Evolutionary conservation across 2,113 vertebrate genomes (phyloP).

Genomic region (Garra rufa): DNA sequence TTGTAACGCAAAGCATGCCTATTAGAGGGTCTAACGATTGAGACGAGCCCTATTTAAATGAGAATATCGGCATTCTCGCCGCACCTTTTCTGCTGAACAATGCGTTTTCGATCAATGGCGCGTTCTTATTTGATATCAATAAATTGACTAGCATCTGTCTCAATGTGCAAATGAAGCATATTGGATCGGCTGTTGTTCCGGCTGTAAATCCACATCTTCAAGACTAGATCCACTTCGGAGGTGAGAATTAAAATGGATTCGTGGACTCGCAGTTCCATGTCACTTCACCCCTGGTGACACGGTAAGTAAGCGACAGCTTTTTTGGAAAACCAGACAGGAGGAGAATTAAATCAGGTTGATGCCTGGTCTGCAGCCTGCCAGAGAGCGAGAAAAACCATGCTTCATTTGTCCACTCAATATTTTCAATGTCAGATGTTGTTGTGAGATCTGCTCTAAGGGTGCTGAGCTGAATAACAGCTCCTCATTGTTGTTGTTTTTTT

Average conservation of each 20-base stretch:
- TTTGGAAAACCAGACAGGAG: slow-evolving; percentile 12
- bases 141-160: slow-evolving; percentile 56
- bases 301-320: neutral
- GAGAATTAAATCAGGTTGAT: slow-evolving; percentile 15
- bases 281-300: slow-evolving; percentile 14
- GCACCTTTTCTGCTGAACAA: slow-evolving; percentile 61
- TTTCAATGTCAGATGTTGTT: slow-evolving; percentile 34
- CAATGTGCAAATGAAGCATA: slow-evolving; percentile 59
- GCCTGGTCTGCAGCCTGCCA: neutral
- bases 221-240: slow-evolving; percentile 46
- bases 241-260: slow-evolving; percentile 59
- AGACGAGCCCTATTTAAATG: slow-evolving; percentile 70
- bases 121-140: slow-evolving; percentile 55
- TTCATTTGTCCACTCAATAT: slow-evolving; percentile 18
- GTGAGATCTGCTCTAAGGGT: neutral
- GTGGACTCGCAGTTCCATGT: slow-evolving; percentile 22
- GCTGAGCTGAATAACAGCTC: neutral
- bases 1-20: slow-evolving; percentile 68
- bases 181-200: slow-evolving; percentile 41
- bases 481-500: neutral
- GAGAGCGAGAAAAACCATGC: neutral
- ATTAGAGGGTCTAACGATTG: slow-evolving; percentile 74
- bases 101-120: slow-evolving; percentile 62
- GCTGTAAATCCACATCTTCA: slow-evolving; percentile 27
- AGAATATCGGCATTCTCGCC: slow-evolving; percentile 69